These are phyloP conservation scores for Dendrolimus kikuchii DNA, from an alignment of 1,140 invertebrate species.

Conservation along the genomic window DNA sequence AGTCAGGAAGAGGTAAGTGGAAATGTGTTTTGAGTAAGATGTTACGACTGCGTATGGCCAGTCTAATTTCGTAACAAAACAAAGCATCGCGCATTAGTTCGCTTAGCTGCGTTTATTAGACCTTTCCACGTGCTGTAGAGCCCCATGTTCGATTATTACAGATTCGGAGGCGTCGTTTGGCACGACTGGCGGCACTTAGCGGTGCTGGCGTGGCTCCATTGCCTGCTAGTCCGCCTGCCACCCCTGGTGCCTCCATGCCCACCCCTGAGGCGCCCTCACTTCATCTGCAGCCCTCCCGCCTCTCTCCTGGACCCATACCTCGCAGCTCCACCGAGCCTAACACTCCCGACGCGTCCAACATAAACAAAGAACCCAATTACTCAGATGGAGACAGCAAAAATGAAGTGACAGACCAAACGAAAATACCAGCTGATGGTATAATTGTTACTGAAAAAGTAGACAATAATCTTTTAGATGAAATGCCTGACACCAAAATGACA, in stretches of 20 bases:
- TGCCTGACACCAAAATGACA: slow-evolving; percentile 69
- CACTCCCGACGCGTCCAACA: slow-evolving; percentile 34
- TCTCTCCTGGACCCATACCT: slow-evolving; percentile 32
- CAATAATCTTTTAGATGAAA: slow-evolving; percentile 66
- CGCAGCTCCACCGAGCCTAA: slow-evolving; percentile 42
- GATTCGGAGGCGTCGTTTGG: slow-evolving; percentile 61
- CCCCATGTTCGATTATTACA: slow-evolving; percentile 33
- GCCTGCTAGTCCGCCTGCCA: slow-evolving; percentile 44
- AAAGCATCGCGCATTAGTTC: slow-evolving; percentile 52
- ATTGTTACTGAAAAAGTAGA: slow-evolving; percentile 68
- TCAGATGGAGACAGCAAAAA: slow-evolving; percentile 44
- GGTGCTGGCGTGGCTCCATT: slow-evolving; percentile 38
- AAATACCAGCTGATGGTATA: slow-evolving; percentile 61
- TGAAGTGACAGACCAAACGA: slow-evolving; percentile 46
- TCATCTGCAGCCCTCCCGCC: slow-evolving; percentile 21
- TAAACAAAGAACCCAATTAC: slow-evolving; percentile 49
- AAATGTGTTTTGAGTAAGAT: slow-evolving; percentile 53
- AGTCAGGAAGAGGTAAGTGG: slow-evolving; percentile 82
- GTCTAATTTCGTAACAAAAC: slow-evolving; percentile 72
- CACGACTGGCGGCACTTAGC: slow-evolving; percentile 48
- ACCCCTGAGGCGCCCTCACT: slow-evolving; percentile 37
- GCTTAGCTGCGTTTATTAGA: slow-evolving; percentile 30
- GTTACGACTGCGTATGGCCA: slow-evolving; percentile 61
- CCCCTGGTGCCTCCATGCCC: slow-evolving; percentile 49
- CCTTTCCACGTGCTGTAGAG: slow-evolving; percentile 38